Percentiles rank a stretch among this genome's conserved stretches.
These are phyloP conservation scores for Meloe dianella DNA, from an alignment of 2,888 invertebrate genomes.

Conservation along the genomic window DNA sequence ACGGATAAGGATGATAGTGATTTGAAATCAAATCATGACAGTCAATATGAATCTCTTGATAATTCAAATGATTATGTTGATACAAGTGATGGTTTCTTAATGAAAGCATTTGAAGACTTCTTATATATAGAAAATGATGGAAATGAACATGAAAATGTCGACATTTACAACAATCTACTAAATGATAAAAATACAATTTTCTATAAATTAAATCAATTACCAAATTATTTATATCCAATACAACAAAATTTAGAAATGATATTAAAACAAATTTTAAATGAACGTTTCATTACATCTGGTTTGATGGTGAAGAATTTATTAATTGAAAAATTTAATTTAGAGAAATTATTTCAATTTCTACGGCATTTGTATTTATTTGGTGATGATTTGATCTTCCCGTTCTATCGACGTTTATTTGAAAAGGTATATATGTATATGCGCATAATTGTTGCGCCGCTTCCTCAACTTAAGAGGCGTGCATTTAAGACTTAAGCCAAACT, in stretches of 20 bases:
- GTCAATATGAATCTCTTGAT: slow-evolving; percentile 28
- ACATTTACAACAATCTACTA: neutral
- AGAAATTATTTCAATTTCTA: slow-evolving; percentile 52
- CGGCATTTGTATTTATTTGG: slow-evolving; percentile 53
- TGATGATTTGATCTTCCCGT: slow-evolving; percentile 54
- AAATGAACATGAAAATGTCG: slow-evolving; percentile 9
- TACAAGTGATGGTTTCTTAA: slow-evolving; percentile 56
- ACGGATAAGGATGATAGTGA: slow-evolving; percentile 20
- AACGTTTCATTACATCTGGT: slow-evolving; percentile 52
- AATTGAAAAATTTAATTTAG: slow-evolving; percentile 50
- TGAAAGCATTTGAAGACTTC: slow-evolving; percentile 59
- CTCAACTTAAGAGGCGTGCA: too few relatives aligned
- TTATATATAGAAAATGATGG: slow-evolving; percentile 28
- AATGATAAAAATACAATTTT: neutral
- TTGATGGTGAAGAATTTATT: slow-evolving; percentile 53
- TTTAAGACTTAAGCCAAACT: too few relatives aligned
- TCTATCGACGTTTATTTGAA: slow-evolving; percentile 52
- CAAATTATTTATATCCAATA: slow-evolving; percentile 45
- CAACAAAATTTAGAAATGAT: slow-evolving; percentile 50
- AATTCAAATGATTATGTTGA: slow-evolving; percentile 53
- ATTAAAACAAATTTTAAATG: slow-evolving; percentile 46
- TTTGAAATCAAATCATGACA: slow-evolving; percentile 12
- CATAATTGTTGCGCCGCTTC: neutral
- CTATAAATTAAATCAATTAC: neutral
- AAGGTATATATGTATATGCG: slow-evolving; percentile 42